Base-by-base conservation (phyloP, 35 echinoderm and acorn worm genomes). In the Eucidaris tribuloides region DNA sequence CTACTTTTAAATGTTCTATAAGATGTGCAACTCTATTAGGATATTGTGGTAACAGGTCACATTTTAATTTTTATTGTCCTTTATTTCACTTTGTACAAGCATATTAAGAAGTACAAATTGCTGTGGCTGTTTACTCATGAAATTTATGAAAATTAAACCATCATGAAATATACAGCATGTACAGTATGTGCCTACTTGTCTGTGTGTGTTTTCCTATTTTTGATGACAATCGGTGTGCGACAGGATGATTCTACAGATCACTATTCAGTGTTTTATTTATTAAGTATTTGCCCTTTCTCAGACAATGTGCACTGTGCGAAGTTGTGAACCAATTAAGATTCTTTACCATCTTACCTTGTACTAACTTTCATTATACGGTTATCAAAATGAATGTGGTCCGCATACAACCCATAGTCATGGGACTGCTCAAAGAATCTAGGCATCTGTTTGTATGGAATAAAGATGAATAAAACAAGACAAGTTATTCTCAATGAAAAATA, bases 381-480 rank as follows among this genome's bases (percentile, higher is more conserved):
- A 58, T 96, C 93, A 88, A 96, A 96, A 56, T 88, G 79, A 17
- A 96, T 63, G 31, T 86, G 45, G 77, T 83, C 58, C 31, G 89
- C 74, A 48, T 96, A 96, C 79, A 96, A 88, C 25, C 58, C 82
- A 76, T 88, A 96, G 78, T 96, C 93, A 91, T 96, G 93, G 9
- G 89, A 83, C 41, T 96, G 84, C 31, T 83, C 79, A 76, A 92
- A 87, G 71, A 96, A 96, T 19, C 77, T 85, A 1, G 93, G 93
- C 84, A 96, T 87, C 93, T 96, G 83, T 35, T 52, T n/a, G 37
- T n/a, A 88, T 35, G 56, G 32, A 59, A 82, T 65, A 9, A 5
- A 66, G 13, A 59, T 9, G n/a, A 61, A 57, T 17, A 81, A 66
- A 57, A 25, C 13, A 23, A 57, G 0, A 85, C 32, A 24, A n/a